Percentiles rank a stretch among this genome's conserved stretches.
Conservation (phyloP, 1,140 invertebrate genomes). For the Hirudo medicinalis region DNA sequence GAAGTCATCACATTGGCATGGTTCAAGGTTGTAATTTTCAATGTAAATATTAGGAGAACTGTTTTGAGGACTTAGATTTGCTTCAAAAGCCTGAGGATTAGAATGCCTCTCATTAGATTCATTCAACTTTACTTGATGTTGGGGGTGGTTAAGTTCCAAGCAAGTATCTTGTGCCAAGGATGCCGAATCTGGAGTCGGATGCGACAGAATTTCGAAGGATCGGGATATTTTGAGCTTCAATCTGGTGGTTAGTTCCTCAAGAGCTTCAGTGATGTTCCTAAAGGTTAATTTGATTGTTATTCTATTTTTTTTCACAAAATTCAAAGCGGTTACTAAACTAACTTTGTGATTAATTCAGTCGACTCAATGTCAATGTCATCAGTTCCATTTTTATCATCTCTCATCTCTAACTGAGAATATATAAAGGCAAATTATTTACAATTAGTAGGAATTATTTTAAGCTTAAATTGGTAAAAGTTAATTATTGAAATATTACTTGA, state of each 20-base stretch:
- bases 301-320: neutral
- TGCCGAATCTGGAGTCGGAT: neutral
- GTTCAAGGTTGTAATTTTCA: no score
- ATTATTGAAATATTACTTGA: conserved; percentile 5
- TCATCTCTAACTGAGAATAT: no score
- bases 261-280: neutral
- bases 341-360: neutral
- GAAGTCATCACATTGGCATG: no score
- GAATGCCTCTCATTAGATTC: neutral
- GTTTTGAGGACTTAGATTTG: no score
- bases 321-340: neutral
- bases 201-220: neutral
- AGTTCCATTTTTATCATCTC: no score
- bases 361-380: neutral
- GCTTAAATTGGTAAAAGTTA: neutral
- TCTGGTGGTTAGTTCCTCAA: conserved; percentile 1
- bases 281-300: neutral
- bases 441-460: no score
- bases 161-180: neutral
- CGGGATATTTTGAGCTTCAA: neutral
- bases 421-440: no score
- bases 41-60: no score
- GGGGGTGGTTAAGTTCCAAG: neutral
- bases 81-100: no score
- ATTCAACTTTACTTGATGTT: neutral